Evolutionary conservation across 2,888 invertebrate species (phyloP), one percentile per base, ranked within the genome.

Genomic region (Elysia crispata): DNA sequence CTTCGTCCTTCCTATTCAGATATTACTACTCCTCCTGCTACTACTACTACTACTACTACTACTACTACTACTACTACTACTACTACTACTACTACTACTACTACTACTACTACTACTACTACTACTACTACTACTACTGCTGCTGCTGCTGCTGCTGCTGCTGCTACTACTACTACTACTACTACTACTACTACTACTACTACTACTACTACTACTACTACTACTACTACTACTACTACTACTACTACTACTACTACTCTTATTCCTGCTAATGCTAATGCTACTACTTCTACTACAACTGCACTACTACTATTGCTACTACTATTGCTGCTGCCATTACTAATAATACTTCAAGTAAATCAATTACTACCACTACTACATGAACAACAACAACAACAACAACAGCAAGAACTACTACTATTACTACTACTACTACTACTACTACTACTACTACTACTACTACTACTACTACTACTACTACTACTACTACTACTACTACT

Each of bases 51-150:
- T 70, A 70, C 13, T 23, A 72, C 18, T 15, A 23, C 8, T 18
- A 1, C 13, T 41, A 23, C 18, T 41, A 50, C 49, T 54, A 50
- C 49, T 72, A 72, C 50, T 72, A 72, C 23, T 69, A 69, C 31
- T 69, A 69, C 31, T 73, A 50, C 54, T 70, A 6, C 41, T 70
- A 70, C 23, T 70, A 70, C 41, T 70, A 70, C 41, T 70, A 70
- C 41, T 1, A 70, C 41, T 33, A 31, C 41, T 70, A 31, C 41
- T 70, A 31, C 41, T 70, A 31, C 41, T 70, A 31, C 41, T 70
- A 31, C 41, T 70, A 70, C 41, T 70, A 70, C 41, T 70, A 70
- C 31, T 70, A 6, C 41, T 70, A 6, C 41, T 70, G n/a, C 41
- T 70, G n/a, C 41, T 70, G n/a, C 41, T 70, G n/a, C 41, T 70